A percentile compares a stretch with the other conserved stretches of the same genome.
phyloP scores from a whole-genome alignment of 2,888 invertebrate genomes.

The Adineta ricciae region DNA sequence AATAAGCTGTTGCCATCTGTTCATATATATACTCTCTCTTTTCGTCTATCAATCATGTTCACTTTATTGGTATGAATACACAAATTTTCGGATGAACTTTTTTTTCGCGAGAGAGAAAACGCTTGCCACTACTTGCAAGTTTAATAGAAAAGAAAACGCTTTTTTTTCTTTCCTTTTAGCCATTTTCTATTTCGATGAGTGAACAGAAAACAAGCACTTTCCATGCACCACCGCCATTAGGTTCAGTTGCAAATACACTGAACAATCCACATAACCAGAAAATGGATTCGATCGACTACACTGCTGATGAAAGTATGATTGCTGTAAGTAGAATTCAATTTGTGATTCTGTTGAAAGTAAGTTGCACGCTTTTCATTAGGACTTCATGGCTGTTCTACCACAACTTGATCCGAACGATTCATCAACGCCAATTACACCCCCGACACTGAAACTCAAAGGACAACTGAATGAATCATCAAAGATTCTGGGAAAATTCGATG shows the following conservation, averaged over 20 bases:
- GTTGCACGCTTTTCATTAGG: neutral
- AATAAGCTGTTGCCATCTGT: slow-evolving; percentile 2
- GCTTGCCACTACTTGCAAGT: too few species aligned
- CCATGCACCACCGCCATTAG: neutral
- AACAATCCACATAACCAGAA: neutral
- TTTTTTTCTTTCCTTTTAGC: neutral
- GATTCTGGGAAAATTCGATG: neutral
- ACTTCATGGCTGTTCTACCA: slow-evolving; percentile 18
- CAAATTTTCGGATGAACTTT: neutral
- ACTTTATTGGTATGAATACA: neutral
- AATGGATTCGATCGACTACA: neutral
- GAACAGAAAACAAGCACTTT: neutral
- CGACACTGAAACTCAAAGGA: neutral
- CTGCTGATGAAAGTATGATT: slow-evolving; percentile 16
- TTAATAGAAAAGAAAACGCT: neutral
- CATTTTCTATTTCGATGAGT: neutral
- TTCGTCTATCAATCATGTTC: neutral
- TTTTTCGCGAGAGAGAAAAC: neutral
- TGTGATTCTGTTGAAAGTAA: neutral
- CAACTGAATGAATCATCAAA: neutral
- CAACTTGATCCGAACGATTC: slow-evolving; percentile 9
- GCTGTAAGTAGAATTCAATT: neutral
- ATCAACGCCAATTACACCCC: neutral
- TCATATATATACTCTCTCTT: neutral
- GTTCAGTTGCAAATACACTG: neutral